phyloP scores from a whole-genome alignment of 2,888 invertebrate species.

The Byasa hedistus region DNA sequence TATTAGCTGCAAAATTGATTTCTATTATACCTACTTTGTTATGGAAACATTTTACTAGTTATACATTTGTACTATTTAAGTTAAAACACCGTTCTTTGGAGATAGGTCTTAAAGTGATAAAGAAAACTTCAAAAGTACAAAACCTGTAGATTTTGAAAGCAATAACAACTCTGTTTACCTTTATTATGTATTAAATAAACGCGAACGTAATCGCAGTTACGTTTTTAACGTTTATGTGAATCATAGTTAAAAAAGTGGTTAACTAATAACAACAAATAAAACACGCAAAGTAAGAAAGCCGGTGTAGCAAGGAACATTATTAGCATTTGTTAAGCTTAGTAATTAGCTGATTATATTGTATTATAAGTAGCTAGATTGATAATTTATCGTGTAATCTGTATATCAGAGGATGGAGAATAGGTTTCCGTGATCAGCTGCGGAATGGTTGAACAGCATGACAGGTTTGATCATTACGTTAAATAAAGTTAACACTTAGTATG shows the following conservation, averaged over 20 bases:
- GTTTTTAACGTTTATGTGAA: not conserved
- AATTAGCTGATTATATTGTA: constrained; percentile 19
- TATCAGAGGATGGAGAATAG: constrained; percentile 33
- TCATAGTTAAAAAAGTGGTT: not conserved
- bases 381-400: constrained; percentile 21
- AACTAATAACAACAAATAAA: constrained; percentile 9
- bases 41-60: too few relatives aligned
- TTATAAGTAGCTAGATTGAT: constrained; percentile 17
- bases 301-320: constrained; percentile 9
- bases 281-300: not conserved
- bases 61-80: too few relatives aligned
- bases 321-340: constrained; percentile 20
- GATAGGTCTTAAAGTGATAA: too few relatives aligned
- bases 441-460: not conserved
- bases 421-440: constrained; percentile 35
- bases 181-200: too few relatives aligned
- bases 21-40: too few relatives aligned
- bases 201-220: not conserved
- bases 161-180: too few relatives aligned
- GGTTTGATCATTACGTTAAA: not conserved
- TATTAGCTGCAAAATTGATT: too few relatives aligned
- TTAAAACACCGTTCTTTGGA: too few relatives aligned
- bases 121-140: too few relatives aligned
- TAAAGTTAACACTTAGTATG: too few relatives aligned
- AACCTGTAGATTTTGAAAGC: too few relatives aligned